These are phyloP conservation scores for Poeciliopsis turneri DNA, from an alignment of 2,797 vertebrate species.

Conservation along the genomic window DNA sequence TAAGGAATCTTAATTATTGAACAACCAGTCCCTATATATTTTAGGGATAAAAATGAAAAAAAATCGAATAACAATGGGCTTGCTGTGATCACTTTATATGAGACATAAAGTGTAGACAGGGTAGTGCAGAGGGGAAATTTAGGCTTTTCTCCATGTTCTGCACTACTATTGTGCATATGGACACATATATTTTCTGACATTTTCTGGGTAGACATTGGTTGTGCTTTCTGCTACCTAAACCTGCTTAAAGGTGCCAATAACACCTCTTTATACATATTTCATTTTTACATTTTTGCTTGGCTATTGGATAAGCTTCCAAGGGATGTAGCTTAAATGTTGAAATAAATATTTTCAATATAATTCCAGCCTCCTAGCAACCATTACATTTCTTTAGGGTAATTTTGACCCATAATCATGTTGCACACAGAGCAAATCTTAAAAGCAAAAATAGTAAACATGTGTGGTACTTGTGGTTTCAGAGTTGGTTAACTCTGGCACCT, in stretches of 20 bases:
- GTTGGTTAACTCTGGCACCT: neutral
- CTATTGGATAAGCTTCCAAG: neutral
- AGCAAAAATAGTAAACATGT: neutral
- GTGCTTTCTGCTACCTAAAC: conserved; percentile 7
- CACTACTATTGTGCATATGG: conserved; percentile 37
- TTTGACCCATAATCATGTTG: neutral
- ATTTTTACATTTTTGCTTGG: neutral
- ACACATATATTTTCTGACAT: conserved; percentile 13
- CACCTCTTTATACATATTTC: neutral
- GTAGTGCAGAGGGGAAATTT: conserved; percentile 28
- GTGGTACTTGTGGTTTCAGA: neutral
- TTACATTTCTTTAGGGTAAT: neutral
- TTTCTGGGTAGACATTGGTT: conserved; percentile 28
- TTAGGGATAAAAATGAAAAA: conserved; percentile 15
- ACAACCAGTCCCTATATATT: conserved; percentile 26
- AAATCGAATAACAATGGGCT: conserved; percentile 3
- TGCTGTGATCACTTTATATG: conserved; percentile 44
- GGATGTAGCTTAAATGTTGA: neutral
- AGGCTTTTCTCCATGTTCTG: conserved; percentile 31
- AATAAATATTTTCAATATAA: neutral
- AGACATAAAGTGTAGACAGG: conserved; percentile 13
- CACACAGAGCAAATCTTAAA: neutral
- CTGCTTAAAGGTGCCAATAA: neutral
- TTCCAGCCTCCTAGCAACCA: neutral
- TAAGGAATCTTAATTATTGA: conserved; percentile 23